Evolutionary conservation across 2,797 vertebrate genomes (phyloP), one percentile per base, ranked within the genome.

Genomic region (Tapirus indicus): DNA sequence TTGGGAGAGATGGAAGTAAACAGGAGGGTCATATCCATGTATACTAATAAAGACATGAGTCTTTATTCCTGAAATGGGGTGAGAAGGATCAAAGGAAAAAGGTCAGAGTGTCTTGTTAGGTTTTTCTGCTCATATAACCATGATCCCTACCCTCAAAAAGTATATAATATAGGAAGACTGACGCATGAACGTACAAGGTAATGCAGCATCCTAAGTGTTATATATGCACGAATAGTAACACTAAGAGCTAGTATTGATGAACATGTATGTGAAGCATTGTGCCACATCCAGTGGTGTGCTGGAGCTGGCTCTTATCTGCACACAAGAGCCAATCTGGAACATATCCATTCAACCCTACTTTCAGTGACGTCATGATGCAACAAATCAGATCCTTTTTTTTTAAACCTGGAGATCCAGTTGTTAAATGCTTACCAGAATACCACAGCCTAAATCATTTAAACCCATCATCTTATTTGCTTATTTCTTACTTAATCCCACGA

Each of bases 401-500:
- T 13, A 18, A 80, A 44, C 29, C 32, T 68, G 32, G 27, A 38
- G 12, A 75, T 62, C 17, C 29, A 1, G 49, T 64, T 69, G 12
- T 60, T 71, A 90, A 58, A 82, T 5, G 56, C 8, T 64, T 13
- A 35, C 12, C 47, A 66, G 5, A 72, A 69, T 35, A 91, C 29
- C n/a, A 49, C 12, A 80, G 52, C 7, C 17, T 68, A 74, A 74
- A 44, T n/a, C 9, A 56, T 79, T 94, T 68, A 87, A 87, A 75
- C 9, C 25, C 38, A 41, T 52, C 35, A 32, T 35, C 9, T 75
- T 79, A 85, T 54, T 79, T 71, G 85, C 47, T 90, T 72, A 10
- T 49, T 91, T 88, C 6, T 27, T 44, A 56, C 38, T 49, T 49
- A 66, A 62, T 54, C 14, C 3, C 12, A 32, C n/a, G 4, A 32